Percentiles rank a stretch among this genome's conserved stretches.
phyloP scores from a whole-genome alignment of 2,797 vertebrate genomes.

The Helicolenus hilgendorfi region DNA sequence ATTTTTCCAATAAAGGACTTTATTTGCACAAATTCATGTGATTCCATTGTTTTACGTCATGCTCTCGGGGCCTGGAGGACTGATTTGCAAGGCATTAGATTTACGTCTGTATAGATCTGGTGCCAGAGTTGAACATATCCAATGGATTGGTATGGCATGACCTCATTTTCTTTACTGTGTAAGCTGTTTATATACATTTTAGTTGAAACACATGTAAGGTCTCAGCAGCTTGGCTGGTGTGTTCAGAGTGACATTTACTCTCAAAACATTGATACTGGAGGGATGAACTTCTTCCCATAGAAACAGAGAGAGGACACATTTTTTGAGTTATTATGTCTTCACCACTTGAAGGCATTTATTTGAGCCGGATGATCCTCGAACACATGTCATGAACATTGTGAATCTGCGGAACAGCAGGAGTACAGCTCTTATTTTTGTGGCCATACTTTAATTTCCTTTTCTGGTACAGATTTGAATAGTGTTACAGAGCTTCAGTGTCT shows the following conservation, averaged over 20 bases:
- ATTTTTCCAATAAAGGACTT: constrained; percentile 38
- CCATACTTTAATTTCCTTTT: neutral
- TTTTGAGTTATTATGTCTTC: neutral
- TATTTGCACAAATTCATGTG: constrained; percentile 43
- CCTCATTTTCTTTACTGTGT: constrained; percentile 52
- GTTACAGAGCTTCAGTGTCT: neutral
- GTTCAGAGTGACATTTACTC: constrained; percentile 35
- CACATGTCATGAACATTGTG: neutral
- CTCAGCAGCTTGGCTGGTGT: constrained; percentile 14
- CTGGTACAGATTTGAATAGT: neutral
- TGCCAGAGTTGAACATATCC: constrained; percentile 64
- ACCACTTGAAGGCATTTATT: neutral
- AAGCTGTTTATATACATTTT: constrained; percentile 53
- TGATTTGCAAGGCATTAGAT: constrained; percentile 68
- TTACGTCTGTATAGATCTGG: constrained; percentile 2
- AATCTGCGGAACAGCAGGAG: neutral
- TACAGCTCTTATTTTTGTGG: neutral
- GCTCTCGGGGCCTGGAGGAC: constrained; percentile 38
- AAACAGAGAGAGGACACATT: neutral
- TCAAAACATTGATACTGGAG: neutral
- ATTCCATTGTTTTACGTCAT: constrained; percentile 68
- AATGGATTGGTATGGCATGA: constrained; percentile 63
- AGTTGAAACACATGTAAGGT: constrained; percentile 53
- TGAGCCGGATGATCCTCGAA: neutral
- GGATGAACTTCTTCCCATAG: neutral